Evolutionary conservation across 2,888 invertebrate genomes (phyloP), one percentile per base, ranked within the genome.

Genomic region (Odontocolon sp.): DNA sequence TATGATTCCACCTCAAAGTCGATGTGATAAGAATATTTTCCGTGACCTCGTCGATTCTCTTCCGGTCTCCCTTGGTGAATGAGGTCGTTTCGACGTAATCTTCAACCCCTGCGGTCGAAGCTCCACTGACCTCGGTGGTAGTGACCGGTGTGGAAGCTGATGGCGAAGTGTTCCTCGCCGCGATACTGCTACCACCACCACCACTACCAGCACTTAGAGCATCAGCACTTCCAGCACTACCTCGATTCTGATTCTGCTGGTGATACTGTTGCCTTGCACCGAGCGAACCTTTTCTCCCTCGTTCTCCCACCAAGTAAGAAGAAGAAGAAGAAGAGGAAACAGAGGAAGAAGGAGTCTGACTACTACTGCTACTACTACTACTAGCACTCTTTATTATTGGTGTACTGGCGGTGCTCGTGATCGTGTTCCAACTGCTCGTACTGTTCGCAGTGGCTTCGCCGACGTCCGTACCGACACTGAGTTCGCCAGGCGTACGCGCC

Each of bases 401-500:
- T 36, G 57, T 33, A 26, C 23, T 33, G 63, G n/a, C 63, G 23
- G 50, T 50, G 64, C 64, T 64, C 50, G 64, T 38, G 64, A 47
- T 64, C 50, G 64, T 26, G 64, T 64, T 64, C 14, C 23, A 38
- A 36, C 14, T 36, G 64, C 64, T 50, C 26, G 36, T 63, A 64
- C 31, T 54, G 52, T 61, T 68, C 70, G 83, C 77, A 81, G 85
- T 83, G 85, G 79, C 84, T 86, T 83, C 83, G 83, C 86, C 89
- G 87, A 88, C 87, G 87, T 87, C 85, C 87, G 88, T 83, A 84
- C 87, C 89, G 87, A 87, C 85, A 90, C 90, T 90, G 90, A 87
- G 85, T 87, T 83, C 84, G 83, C 83, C 83, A 82, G 84, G 83
- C 83, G 85, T 82, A 82, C 84, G 86, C 84, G 81, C 84, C 81